Conservation (phyloP, 2,888 invertebrate species). For the Cryptus armator region DNA sequence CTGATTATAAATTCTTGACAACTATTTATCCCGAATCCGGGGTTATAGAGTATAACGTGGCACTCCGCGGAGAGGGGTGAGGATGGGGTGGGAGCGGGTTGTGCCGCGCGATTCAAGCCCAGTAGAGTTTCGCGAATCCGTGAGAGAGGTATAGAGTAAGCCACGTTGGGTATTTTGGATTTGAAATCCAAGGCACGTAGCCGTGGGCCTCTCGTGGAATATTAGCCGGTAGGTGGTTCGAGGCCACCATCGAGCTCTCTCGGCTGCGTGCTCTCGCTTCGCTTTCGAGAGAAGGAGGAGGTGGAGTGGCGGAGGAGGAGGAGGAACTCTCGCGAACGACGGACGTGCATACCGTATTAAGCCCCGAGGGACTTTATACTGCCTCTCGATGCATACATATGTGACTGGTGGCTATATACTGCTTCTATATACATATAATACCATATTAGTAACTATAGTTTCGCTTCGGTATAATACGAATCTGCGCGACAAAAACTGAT, state of each 20-base stretch:
- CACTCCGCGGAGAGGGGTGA: conserved; percentile 63
- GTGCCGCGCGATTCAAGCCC: background rate
- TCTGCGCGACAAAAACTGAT: too few relatives aligned
- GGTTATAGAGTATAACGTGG: conserved; percentile 13
- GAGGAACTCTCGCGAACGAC: conserved; percentile 67
- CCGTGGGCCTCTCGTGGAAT: conserved; percentile 81
- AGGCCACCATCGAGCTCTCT: conserved; percentile 75
- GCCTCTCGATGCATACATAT: conserved; percentile 70
- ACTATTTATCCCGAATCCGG: conserved; percentile 44
- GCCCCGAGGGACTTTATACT: conserved; percentile 79
- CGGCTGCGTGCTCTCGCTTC: conserved; percentile 34
- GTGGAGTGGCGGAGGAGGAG: conserved; percentile 8
- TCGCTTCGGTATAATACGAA: too few relatives aligned
- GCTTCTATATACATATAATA: background rate
- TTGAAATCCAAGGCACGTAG: conserved; percentile 80
- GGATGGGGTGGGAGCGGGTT: too few relatives aligned
- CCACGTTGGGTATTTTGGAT: conserved; percentile 49
- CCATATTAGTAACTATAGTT: conserved; percentile 1
- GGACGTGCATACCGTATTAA: conserved; percentile 84
- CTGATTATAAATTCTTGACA: conserved; percentile 51
- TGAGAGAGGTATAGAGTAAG: conserved; percentile 30
- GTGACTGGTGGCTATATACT: conserved; percentile 41
- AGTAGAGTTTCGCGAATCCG: conserved; percentile 52
- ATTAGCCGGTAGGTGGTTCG: conserved; percentile 82
- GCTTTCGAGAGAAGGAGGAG: background rate